Conservation (phyloP, 2,888 invertebrate genomes). For the Torymus texanus region DNA sequence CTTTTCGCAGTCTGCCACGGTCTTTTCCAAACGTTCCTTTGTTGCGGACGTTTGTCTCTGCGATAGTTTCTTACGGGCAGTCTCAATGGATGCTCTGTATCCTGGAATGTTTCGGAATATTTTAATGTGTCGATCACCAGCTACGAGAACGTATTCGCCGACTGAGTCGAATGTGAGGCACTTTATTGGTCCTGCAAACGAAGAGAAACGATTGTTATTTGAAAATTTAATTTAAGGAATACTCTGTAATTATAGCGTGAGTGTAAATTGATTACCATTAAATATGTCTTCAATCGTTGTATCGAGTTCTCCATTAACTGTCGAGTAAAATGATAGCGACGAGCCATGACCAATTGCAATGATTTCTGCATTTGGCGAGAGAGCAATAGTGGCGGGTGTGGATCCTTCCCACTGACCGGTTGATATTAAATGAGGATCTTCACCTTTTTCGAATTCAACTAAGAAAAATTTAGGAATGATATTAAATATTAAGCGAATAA, state of each 20-base stretch:
- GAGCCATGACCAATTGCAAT: conserved; percentile 82
- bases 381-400: conserved; percentile 79
- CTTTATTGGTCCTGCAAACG: conserved; percentile 80
- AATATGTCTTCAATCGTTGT: conserved; percentile 82
- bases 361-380: conserved; percentile 88
- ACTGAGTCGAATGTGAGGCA: conserved; percentile 85
- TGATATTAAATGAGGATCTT: conserved; percentile 84
- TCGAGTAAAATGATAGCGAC: conserved; percentile 83
- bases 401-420: conserved; percentile 80
- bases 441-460: conserved; percentile 88
- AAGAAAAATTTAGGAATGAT: conserved; percentile 69
- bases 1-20: conserved; percentile 80
- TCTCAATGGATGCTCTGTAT: conserved; percentile 76
- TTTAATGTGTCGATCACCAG: conserved; percentile 86
- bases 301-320: conserved; percentile 79
- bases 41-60: conserved; percentile 83
- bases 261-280: conserved; percentile 74
- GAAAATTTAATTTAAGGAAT: neutral
- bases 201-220: neutral
- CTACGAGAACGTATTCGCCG: conserved; percentile 83
- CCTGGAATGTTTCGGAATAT: conserved; percentile 89
- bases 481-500: conserved; percentile 40
- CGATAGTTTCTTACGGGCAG: conserved; percentile 77
- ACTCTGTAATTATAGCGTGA: no score
- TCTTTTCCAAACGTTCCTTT: conserved; percentile 84